Conservation (phyloP, 92 coral and sea anemone genomes). For the Pocillopora grandis region DNA sequence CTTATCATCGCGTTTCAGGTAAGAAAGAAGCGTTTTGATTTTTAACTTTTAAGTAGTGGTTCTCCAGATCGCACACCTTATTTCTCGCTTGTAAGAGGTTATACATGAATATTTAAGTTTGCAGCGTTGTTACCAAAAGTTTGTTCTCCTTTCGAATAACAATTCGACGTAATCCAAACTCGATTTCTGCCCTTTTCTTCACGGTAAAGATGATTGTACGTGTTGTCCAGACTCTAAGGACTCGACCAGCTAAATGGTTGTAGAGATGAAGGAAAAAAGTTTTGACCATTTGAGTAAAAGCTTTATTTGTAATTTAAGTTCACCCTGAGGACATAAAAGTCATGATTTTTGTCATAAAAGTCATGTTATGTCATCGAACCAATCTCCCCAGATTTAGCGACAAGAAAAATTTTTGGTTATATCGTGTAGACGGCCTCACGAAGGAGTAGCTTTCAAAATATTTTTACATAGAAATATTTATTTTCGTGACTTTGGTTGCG, state of each 20-base stretch:
- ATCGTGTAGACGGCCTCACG: background rate
- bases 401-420: background rate
- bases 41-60: slow-evolving; percentile 3
- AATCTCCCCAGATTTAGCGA: background rate
- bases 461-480: slow-evolving; percentile 32
- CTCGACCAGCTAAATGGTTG: slow-evolving; percentile 28
- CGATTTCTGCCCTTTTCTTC: background rate
- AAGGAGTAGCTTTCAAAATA: slow-evolving; percentile 16
- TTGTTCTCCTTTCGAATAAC: slow-evolving; percentile 14
- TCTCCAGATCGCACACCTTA: background rate
- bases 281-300: background rate
- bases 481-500: slow-evolving; percentile 63
- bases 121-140: slow-evolving; percentile 7
- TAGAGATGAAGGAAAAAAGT: slow-evolving; percentile 17
- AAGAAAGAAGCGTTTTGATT: background rate
- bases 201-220: background rate
- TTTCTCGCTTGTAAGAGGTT: background rate
- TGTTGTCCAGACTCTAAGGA: background rate
- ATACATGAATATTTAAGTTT: slow-evolving; percentile 2
- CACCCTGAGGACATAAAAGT: background rate
- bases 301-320: background rate
- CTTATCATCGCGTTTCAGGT: slow-evolving; percentile 18
- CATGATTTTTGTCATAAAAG: background rate
- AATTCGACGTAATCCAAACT: background rate
- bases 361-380: background rate